Conservation (phyloP, 2,797 vertebrate genomes). For the Alauda arvensis region DNA sequence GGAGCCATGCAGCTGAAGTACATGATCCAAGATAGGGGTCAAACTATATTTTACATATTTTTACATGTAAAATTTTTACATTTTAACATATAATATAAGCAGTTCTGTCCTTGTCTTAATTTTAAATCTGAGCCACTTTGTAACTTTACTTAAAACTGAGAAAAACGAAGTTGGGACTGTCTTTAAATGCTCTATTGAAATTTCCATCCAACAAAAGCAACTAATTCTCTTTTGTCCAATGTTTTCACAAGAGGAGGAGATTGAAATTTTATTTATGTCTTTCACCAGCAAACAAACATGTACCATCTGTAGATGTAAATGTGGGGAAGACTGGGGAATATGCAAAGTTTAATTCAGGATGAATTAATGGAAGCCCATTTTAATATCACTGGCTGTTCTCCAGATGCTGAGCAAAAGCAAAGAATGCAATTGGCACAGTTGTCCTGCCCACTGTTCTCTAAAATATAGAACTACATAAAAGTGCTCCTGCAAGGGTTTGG, state of each 20-base stretch:
- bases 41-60: no score
- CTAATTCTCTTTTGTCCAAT: background rate
- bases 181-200: background rate
- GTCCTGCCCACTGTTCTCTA: background rate
- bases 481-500: background rate
- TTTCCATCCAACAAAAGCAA: background rate
- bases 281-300: background rate
- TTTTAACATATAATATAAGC: background rate
- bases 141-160: background rate
- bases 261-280: background rate
- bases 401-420: background rate
- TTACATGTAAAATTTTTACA: no score
- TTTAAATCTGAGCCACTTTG: background rate
- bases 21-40: background rate
- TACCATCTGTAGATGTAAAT: conserved; percentile 1
- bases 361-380: background rate
- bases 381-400: background rate
- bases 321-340: background rate
- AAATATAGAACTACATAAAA: background rate
- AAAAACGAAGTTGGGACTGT: background rate
- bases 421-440: background rate
- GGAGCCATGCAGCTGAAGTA: background rate
- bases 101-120: background rate
- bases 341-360: background rate
- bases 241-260: background rate